These are phyloP conservation scores for Macropodus opercularis DNA, from an alignment of 2,797 vertebrate species.

Conservation along the genomic window DNA sequence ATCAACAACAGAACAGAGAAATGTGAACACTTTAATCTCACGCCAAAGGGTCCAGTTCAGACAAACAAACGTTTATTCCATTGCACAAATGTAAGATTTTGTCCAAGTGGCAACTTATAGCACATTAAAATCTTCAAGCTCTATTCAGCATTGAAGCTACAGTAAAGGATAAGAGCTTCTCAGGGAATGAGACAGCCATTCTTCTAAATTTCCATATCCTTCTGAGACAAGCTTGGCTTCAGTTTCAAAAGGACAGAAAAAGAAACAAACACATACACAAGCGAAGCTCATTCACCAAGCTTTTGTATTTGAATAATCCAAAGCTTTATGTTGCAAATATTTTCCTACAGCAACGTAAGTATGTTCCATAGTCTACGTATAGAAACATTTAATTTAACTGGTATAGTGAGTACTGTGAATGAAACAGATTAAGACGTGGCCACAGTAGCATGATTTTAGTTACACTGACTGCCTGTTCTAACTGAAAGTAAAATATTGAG, in stretches of 20 bases:
- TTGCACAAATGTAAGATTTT: conserved; percentile 47
- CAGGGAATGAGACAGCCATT: conserved; percentile 74
- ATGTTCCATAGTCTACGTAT: conserved; percentile 52
- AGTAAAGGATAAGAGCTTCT: conserved; percentile 71
- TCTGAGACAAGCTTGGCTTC: conserved; percentile 72
- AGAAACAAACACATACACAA: conserved; percentile 72
- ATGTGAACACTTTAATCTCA: conserved; percentile 53
- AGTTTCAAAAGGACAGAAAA: conserved; percentile 74
- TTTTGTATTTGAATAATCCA: conserved; percentile 80
- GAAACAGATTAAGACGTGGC: conserved; percentile 68
- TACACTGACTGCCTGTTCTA: conserved; percentile 53
- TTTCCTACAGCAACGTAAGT: conserved; percentile 43
- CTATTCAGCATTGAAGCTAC: conserved; percentile 53
- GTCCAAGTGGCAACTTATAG: conserved; percentile 62
- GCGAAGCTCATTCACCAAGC: conserved; percentile 67
- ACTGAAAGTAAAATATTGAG: conserved; percentile 68
- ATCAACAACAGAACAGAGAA: conserved; percentile 41
- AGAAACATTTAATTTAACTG: conserved; percentile 57
- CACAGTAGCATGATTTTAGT: conserved; percentile 32
- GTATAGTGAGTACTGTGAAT: conserved; percentile 59
- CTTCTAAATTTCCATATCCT: conserved; percentile 76
- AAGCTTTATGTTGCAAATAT: conserved; percentile 63
- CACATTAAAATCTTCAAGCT: conserved; percentile 54
- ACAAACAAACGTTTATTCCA: conserved; percentile 52
- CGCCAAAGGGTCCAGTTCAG: conserved; percentile 57